Evolutionary conservation across 2,113 vertebrate species (phyloP), one percentile per base, ranked within the genome.

Genomic region (Suncus etruscus): DNA sequence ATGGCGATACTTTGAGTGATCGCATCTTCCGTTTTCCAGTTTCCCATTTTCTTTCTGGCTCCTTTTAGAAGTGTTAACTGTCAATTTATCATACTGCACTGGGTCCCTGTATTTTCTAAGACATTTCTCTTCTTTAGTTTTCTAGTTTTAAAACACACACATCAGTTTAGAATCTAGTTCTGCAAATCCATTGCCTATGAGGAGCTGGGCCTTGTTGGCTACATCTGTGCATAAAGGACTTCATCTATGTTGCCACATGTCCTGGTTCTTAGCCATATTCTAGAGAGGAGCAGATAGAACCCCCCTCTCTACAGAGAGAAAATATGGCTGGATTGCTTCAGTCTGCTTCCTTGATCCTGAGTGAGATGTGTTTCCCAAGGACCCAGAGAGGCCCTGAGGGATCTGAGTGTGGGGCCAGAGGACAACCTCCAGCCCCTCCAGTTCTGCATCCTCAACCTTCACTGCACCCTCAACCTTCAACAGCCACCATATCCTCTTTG

Each of bases 151-250:
- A 85, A 94, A 63, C 14, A 51, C 47, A 91, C 70, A 85, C 58
- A 87, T 83, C 61, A 73, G 54, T 47, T 90, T 74, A 91, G 93
- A 90, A 94, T 45, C 48, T 73, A 74, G 31, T 69, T 87, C 75
- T 86, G 81, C 78, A 83, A 72, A 73, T 74, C 78, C 87, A 32
- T 20, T 39, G 24, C 16, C 1, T 68, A n/a, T 6, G 82, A n/a
- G 15, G 11, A 61, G 66, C 31, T 0, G 18, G 76, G 48, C 39
- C 72, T n/a, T 54, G 11, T 20, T 50, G 70, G 88, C 70, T 16
- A 0, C 66, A 63, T 75, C 92, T 90, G 31, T 51, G 70, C 27
- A 80, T 18, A 85, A 68, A 87, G 39, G 16, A 27, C 47, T 77
- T 82, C 50, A 77, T 76, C 82, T 32, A 50, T 77, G 77, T 80